Evolutionary conservation across 2,888 invertebrate genomes (phyloP), one percentile per base, ranked within the genome.

Genomic region (Nymphalis c-album): DNA sequence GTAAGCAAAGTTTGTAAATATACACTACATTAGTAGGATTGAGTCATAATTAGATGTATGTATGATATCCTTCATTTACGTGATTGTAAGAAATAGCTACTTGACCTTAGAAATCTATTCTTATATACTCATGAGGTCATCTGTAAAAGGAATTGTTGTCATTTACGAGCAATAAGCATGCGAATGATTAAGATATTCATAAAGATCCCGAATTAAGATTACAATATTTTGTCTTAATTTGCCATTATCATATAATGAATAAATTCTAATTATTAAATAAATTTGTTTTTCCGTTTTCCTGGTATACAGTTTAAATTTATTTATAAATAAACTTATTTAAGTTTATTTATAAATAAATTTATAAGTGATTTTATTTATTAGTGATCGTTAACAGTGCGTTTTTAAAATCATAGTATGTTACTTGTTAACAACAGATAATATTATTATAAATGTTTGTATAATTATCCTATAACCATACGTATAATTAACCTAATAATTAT

Each of bases 61-160:
- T 64, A 66, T 66, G 59, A 64, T 67, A 71, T 72, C 67, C 72
- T 72, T 72, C 72, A 58, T 66, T 70, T 71, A 69, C 66, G 67
- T 68, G 72, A 64, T 67, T 65, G 75, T 76, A 76, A 76, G 73
- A 68, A 64, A 67, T 71, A 66, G 53, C 46, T 26, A 64, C 48
- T 61, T 70, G 70, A 72, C 72, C 72, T 72, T 64, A 61, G 64
- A 53, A 50, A 67, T 63, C 61, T 69, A 61, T 63, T 63, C 63
- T 71, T 53, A 64, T 66, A 59, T 40, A 18, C 18, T 31, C 55
- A n/a, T 71, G 51, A 71, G 71, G 71, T 69, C 68, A 31, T 22
- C 60, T 68, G n/a, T 63, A 60, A 60, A 64, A 64, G 63, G 64
- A 64, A 55, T 40, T 55, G 53, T 40, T 57, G 59, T 55, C n/a